phyloP scores from a whole-genome alignment of 2,888 invertebrate genomes.

The Athripsodes cinereus region DNA sequence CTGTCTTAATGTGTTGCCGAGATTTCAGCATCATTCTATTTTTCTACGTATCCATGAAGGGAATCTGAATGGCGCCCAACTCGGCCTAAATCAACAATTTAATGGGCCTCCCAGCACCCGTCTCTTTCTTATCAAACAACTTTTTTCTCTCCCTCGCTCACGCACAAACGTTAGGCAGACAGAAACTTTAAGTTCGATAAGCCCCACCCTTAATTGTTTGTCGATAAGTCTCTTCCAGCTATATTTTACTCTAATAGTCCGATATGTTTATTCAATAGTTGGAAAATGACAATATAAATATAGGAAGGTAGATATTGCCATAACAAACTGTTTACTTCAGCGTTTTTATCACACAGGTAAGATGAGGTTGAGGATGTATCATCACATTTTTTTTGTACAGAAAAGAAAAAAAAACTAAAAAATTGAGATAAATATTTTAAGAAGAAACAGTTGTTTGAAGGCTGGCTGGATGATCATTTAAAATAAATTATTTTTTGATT shows the following conservation, averaged over 20 bases:
- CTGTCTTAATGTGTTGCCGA: too few relatives aligned
- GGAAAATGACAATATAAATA: not conserved
- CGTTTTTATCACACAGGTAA: not conserved
- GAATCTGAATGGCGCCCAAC: slow-evolving; percentile 2
- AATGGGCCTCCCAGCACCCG: not conserved
- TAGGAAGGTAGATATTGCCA: not conserved
- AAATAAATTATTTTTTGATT: too few relatives aligned
- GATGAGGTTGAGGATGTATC: not conserved
- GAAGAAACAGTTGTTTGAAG: too few relatives aligned
- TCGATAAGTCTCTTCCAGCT: slow-evolving; percentile 4
- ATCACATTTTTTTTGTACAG: too few relatives aligned
- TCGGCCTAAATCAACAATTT: slow-evolving; percentile 12
- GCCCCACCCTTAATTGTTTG: slow-evolving; percentile 7
- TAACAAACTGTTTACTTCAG: not conserved
- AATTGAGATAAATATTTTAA: too few relatives aligned
- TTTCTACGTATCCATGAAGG: not conserved
- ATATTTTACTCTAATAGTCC: slow-evolving; percentile 4
- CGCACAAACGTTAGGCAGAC: not conserved
- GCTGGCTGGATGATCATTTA: too few relatives aligned
- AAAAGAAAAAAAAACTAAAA: too few relatives aligned
- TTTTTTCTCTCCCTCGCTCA: slow-evolving; percentile 5
- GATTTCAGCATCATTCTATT: too few relatives aligned
- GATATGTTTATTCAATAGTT: not conserved
- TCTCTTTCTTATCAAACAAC: not conserved
- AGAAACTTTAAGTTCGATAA: slow-evolving; percentile 5